Base-by-base conservation (phyloP, 2,797 vertebrate genomes). In the Cichlasoma orientale region DNA sequence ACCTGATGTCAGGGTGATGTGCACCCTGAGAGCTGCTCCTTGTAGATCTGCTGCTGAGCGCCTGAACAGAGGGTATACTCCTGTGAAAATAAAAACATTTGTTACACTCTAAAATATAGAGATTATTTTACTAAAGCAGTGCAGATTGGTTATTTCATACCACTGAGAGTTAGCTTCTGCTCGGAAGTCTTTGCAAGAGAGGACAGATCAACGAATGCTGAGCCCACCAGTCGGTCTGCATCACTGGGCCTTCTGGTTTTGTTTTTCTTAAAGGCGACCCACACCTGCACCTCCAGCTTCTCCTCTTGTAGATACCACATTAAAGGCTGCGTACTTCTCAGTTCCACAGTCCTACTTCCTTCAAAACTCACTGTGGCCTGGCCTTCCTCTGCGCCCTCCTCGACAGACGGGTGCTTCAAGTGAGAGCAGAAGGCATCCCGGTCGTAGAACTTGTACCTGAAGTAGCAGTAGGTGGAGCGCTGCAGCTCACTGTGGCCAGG, bases 281-380 rank as follows among this genome's bases (percentile, higher is more conserved):
- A 99, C 52, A 98, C 89, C 89, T 99, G 98, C 75, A 99, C 92
- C 89, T 99, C 98, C 72, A 99, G 80, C 69, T 70, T 96, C 85
- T 99, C 98, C 85, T 99, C 97, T 72, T 94, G 93, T 58, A 99
- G 93, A 91, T 98, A 99, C 98, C 98, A 99, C 56, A 92, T 83
- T 61, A 99, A 92, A 0, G 97, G 96, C 70, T 92, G 97, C 63
- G 93, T 94, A 79, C 85, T 90, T 23, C 83, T 91, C 18, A 99
- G 91, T 74, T 95, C 93, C 79, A 96, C 78, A 19, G 85, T 93
- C 74, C 74, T 92, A 55, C 92, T 93, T n/a, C 95, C 95, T 79
- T 95, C 95, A 85, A 98, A 99, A 70, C 29, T 91, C 75, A 97
- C 92, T 0, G 94, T 95, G 27, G 96, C 93, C 0, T 86, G 93